phyloP scores from a whole-genome alignment of 2,888 invertebrate species.

The Beris chalybata region DNA sequence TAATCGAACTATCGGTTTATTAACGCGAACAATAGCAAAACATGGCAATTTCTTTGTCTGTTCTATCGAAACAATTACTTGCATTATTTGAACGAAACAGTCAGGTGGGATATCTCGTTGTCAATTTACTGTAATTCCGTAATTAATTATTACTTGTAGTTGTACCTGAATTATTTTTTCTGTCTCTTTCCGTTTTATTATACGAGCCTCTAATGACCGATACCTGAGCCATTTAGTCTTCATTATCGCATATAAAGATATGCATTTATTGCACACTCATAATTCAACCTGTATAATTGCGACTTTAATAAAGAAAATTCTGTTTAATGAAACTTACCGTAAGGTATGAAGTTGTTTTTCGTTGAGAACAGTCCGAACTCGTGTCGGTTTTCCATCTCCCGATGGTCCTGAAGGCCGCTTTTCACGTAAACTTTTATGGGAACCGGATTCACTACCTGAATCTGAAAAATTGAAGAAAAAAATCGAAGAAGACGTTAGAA shows the following conservation, averaged over 20 bases:
- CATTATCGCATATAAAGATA: not conserved
- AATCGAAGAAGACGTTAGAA: conserved; percentile 6
- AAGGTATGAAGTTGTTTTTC: conserved; percentile 98
- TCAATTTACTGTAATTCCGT: conserved; percentile 4
- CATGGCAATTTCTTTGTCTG: too few species aligned
- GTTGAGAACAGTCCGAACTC: conserved; percentile 97
- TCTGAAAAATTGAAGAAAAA: conserved; percentile 61
- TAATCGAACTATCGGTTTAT: too few species aligned
- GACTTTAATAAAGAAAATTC: not conserved
- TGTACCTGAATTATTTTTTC: not conserved
- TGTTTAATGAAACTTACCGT: conserved; percentile 58
- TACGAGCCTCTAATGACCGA: not conserved
- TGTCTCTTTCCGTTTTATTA: not conserved
- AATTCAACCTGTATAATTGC: not conserved
- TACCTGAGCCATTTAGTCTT: not conserved
- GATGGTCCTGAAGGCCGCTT: conserved; percentile 57
- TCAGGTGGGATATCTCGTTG: not conserved
- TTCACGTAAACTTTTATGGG: conserved; percentile 75
- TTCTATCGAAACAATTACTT: too few species aligned
- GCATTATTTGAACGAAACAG: not conserved
- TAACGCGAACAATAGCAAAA: too few species aligned
- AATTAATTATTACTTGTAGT: conserved; percentile 10
- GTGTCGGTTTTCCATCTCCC: conserved; percentile 90
- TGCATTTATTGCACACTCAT: not conserved
- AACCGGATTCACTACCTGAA: conserved; percentile 90